These are phyloP conservation scores for Indicator maculatus DNA, from an alignment of 2,113 vertebrate species.

Conservation along the genomic window DNA sequence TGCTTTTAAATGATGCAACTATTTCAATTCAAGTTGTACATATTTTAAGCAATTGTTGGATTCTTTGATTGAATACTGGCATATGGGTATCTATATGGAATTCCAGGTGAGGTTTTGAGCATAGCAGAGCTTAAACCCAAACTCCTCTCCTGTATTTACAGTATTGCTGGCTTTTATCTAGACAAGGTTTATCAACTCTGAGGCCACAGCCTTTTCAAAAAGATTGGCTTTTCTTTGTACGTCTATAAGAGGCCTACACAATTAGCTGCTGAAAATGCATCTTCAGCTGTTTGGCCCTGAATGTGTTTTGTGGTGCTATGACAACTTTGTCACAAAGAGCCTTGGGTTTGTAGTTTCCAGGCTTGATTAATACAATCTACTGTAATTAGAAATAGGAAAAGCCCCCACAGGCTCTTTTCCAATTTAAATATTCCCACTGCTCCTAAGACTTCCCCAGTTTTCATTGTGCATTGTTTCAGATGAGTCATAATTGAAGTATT, in stretches of 20 bases:
- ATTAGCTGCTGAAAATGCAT: neutral
- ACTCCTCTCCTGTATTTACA: neutral
- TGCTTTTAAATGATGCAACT: conserved; percentile 58
- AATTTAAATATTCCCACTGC: conserved; percentile 28
- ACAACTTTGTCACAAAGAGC: neutral
- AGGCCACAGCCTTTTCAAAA: neutral
- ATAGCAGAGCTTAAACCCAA: neutral
- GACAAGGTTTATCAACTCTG: neutral
- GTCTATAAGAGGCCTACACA: neutral
- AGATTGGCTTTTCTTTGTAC: neutral
- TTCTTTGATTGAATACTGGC: neutral
- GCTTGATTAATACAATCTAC: conserved; percentile 9
- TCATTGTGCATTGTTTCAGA: conserved; percentile 22
- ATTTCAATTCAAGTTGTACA: conserved; percentile 34
- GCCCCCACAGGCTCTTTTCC: neutral
- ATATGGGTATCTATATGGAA: neutral
- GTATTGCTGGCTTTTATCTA: neutral
- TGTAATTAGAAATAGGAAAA: conserved; percentile 31
- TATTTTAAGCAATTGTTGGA: conserved; percentile 53
- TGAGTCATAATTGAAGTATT: conserved; percentile 24
- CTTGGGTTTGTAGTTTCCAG: conserved; percentile 6
- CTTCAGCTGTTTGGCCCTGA: neutral
- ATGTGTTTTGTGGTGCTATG: neutral
- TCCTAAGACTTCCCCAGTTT: neutral
- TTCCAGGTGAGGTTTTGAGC: neutral